Base-by-base conservation (phyloP, 2,888 invertebrate genomes). In the Leptura quadrifasciata region DNA sequence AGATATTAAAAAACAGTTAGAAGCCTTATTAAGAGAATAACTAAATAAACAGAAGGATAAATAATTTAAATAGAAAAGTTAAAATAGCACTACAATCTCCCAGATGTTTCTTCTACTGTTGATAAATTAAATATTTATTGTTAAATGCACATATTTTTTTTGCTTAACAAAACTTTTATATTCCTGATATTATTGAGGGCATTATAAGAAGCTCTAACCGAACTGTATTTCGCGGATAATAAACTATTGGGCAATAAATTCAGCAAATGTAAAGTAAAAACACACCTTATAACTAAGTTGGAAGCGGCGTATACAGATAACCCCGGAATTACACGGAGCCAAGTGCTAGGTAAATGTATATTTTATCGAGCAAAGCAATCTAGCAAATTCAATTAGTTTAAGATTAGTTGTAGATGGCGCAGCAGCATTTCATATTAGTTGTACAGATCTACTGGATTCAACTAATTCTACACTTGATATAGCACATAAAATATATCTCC, bases 361-460 rank as follows among this genome's bases (percentile, higher is more conserved):
- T 88, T 88, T 88, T 88, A 88, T 88, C 88, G 88, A 85, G 88
- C 85, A 88, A 87, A 88, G 88, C 88, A 88, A 88, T 88, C 88
- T 88, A 88, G 88, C 87, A 88, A 88, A 88, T 88, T 88, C 88
- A 88, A 88, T 88, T 88, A 88, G 88, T 86, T 85, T 86, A 88
- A 88, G 88, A 88, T 88, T 88, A 88, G 88, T 88, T 87, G 87
- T 83, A 84, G 85, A 85, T 84, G 84, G 83, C 83, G 80, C 80
- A 70, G 79, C 79, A 81, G 80, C 83, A 81, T 83, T 84, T 81
- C 83, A 82, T 83, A 83, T 84, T 84, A 85, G 81, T 82, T 83
- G 82, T 81, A 80, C 79, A 82, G 84, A 84, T 85, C 81, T 81
- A 74, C 78, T 76, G 83, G 83, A 82, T 82, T 79, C 80, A 74